Base-by-base conservation (phyloP, 2,797 vertebrate species). In the Myotis daubentonii region DNA sequence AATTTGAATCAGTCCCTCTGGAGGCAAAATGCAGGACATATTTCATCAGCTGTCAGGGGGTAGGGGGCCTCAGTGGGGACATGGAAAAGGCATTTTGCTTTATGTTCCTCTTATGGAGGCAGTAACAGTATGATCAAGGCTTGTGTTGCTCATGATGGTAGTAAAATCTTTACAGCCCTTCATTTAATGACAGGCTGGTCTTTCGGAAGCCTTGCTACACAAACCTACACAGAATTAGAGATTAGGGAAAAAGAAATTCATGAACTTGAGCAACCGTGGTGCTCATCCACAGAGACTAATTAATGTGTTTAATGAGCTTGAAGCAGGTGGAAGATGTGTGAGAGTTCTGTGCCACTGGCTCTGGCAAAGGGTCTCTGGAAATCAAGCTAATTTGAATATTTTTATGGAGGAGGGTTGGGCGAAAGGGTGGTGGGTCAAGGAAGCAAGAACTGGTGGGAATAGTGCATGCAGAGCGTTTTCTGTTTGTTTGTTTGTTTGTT, bases 251-350 rank as follows among this genome's bases (percentile, higher is more conserved):
- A 66, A 65, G 81, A 93, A 95, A 92, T 53, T 92, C 60, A 66
- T 75, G 72, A 93, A 81, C 76, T 91, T 85, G 66, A 95, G 72
- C 22, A 10, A 8, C 2, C 0, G 19, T 91, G 16, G 8, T 53
- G 83, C 49, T 94, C 1, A 0, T 1, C 44, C 5, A 93, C n/a
- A 94, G 74, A 68, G 65, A 38, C 65, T 96, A 86, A 94, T 94
- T 93, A 84, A 78, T 55, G 28, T 92, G 65, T 62, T 94, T 89
- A 93, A 94, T 91, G 90, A 94, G 53, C 81, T 87, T 33, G 68
- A 89, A 82, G 41, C 36, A 38, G 53, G 80, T 82, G 22, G 41
- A 88, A 91, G 51, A 78, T 70, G 5, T 33, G 22, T 28, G 72
- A 79, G 71, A 79, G 17, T 25, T 83, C 51, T 94, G 2, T 87